Conservation (phyloP, 37 sponge, comb jelly and placozoan genomes). For the Mnemiopsis leidyi region DNA sequence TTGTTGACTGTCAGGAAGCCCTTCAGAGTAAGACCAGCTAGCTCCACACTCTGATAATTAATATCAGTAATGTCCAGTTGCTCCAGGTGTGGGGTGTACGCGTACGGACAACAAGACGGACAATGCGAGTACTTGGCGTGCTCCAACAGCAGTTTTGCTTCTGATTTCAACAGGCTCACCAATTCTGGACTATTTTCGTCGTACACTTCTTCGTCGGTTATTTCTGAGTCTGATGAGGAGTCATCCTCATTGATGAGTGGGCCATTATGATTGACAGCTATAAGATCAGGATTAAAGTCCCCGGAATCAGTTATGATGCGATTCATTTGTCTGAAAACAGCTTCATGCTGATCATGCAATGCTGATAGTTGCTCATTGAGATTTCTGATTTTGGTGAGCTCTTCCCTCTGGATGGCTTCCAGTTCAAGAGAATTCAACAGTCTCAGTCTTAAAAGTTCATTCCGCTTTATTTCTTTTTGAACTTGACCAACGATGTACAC, state of each 20-base stretch:
- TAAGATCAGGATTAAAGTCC: not conserved
- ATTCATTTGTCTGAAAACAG: not conserved
- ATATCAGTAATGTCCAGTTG: conserved; percentile 14
- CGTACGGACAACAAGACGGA: conserved; percentile 48
- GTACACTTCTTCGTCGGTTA: not conserved
- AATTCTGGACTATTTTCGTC: conserved; percentile 46
- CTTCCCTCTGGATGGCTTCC: conserved; percentile 25
- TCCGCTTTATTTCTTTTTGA: not conserved
- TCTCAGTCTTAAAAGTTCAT: not conserved
- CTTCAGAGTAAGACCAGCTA: not conserved
- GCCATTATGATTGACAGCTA: not conserved
- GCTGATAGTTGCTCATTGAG: not conserved
- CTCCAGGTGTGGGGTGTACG: conserved; percentile 43
- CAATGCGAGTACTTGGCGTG: conserved; percentile 42
- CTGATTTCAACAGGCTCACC: not conserved
- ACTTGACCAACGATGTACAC: not conserved
- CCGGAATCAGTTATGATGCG: not conserved
- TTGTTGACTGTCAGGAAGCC: conserved; percentile 13
- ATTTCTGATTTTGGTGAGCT: not conserved
- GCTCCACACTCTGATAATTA: conserved; percentile 14
- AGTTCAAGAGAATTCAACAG: not conserved
- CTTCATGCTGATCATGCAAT: not conserved
- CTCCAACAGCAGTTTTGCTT: not conserved
- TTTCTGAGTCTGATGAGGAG: not conserved
- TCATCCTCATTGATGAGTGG: not conserved